Evolutionary conservation across 2,113 vertebrate genomes (phyloP).

Genomic region (Aspidoscelis tigris): DNA sequence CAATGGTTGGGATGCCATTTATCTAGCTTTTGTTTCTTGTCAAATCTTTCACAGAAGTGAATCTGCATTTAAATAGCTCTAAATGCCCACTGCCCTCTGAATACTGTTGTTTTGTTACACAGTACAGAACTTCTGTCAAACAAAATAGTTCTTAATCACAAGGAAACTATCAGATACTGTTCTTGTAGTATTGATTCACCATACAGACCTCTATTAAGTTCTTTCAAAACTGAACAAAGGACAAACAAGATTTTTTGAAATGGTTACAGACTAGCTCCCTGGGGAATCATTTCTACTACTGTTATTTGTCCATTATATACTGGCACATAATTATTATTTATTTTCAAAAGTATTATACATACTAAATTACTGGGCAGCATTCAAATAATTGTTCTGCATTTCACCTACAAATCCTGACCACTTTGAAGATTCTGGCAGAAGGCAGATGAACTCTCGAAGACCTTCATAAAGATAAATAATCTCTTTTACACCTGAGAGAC

Average conservation of each 20-base stretch:
- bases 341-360: slow-evolving; percentile 54
- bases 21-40: slow-evolving; percentile 34
- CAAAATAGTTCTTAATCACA: background rate
- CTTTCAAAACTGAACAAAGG: background rate
- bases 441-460: background rate
- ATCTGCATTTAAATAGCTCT: slow-evolving; percentile 15
- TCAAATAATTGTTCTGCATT: slow-evolving; percentile 54
- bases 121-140: background rate
- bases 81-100: slow-evolving; percentile 35
- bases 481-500: too few relatives aligned
- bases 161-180: background rate
- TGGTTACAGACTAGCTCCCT: background rate
- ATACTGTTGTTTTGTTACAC: background rate
- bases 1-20: slow-evolving; percentile 5
- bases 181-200: slow-evolving; percentile 4
- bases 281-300: slow-evolving; percentile 32
- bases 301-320: slow-evolving; percentile 43
- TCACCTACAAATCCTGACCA: slow-evolving; percentile 27
- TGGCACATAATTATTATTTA: slow-evolving; percentile 57
- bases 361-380: slow-evolving; percentile 42
- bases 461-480: too few relatives aligned
- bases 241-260: slow-evolving; percentile 5
- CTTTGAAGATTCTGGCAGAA: background rate
- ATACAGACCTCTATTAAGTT: background rate
- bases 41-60: slow-evolving; percentile 33